Conservation (phyloP, 23 tunicate genomes). For the Diplosoma virens region DNA sequence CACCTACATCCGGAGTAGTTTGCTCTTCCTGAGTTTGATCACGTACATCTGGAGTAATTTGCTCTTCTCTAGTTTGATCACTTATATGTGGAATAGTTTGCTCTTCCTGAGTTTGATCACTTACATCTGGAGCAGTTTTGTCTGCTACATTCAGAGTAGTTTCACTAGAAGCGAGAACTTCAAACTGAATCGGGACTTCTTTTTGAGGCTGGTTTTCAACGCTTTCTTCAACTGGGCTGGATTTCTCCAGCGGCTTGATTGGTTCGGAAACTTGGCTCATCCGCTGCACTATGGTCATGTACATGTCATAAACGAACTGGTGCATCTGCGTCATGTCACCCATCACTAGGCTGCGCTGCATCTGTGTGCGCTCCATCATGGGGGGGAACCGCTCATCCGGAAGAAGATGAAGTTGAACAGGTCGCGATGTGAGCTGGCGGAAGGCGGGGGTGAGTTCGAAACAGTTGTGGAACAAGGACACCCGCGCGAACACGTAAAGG, state of each 20-base stretch:
- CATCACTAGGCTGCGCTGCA: conserved; percentile 32
- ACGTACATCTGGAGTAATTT: too few relatives aligned
- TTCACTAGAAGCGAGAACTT: too few relatives aligned
- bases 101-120: too few relatives aligned
- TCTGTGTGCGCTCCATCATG: conserved; percentile 1
- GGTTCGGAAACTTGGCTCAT: conserved; percentile 25
- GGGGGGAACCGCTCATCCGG: conserved; percentile 74
- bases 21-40: too few relatives aligned
- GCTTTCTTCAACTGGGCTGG: conserved; percentile 18
- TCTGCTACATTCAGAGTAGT: too few relatives aligned
- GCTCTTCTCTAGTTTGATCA: too few relatives aligned
- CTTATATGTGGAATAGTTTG: too few relatives aligned
- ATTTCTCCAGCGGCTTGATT: conserved; percentile 12
- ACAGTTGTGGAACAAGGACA: conserved; percentile 89
- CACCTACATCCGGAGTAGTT: too few relatives aligned
- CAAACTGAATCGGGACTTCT: conserved; percentile 69
- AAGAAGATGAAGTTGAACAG: conserved; percentile 51
- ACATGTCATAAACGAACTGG: conserved; percentile 87
- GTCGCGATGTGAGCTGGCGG: conserved; percentile 66
- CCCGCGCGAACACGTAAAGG: conserved; percentile 84
- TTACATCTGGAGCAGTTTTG: too few relatives aligned
- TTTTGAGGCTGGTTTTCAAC: not conserved
- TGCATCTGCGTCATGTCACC: conserved; percentile 90
- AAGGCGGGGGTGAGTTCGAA: conserved; percentile 90
- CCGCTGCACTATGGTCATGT: conserved; percentile 46